These are phyloP conservation scores for Entomobrya proxima DNA, from an alignment of 2,888 invertebrate genomes.

Conservation along the genomic window DNA sequence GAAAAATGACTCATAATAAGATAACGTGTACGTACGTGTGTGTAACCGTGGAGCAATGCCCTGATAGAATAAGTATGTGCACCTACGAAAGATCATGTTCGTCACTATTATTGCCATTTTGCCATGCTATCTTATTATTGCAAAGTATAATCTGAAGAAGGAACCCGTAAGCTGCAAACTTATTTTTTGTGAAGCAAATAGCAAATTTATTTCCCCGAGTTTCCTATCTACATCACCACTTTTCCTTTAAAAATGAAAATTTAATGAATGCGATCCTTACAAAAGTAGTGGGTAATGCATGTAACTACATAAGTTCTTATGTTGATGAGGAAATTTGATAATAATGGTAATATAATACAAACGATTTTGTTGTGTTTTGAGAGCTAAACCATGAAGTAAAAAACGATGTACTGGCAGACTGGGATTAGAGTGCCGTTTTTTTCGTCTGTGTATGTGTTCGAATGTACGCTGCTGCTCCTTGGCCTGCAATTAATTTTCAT, in stretches of 20 bases:
- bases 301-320: slow-evolving; percentile 36
- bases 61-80: slow-evolving; percentile 30
- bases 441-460: not conserved
- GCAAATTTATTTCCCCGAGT: slow-evolving; percentile 7
- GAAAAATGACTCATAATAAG: not conserved
- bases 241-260: slow-evolving; percentile 25
- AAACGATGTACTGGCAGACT: too few relatives aligned
- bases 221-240: not conserved
- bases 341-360: slow-evolving; percentile 8
- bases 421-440: too few relatives aligned
- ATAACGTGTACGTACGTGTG: too few relatives aligned
- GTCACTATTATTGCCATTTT: slow-evolving; percentile 21
- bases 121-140: not conserved
- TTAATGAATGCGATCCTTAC: not conserved
- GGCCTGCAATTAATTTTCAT: slow-evolving; percentile 43
- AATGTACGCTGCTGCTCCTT: not conserved
- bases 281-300: not conserved
- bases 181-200: not conserved
- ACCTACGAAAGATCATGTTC: slow-evolving; percentile 38
- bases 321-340: slow-evolving; percentile 58
- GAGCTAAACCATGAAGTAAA: too few relatives aligned
- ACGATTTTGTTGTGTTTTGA: not conserved
- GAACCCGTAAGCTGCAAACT: slow-evolving; percentile 9
- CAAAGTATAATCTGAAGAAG: not conserved
- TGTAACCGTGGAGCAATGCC: slow-evolving; percentile 57